A percentile compares a stretch with the other conserved stretches of the same genome.
phyloP scores from a whole-genome alignment of 2,113 vertebrate genomes.

The Zosterops hypoxanthus region DNA sequence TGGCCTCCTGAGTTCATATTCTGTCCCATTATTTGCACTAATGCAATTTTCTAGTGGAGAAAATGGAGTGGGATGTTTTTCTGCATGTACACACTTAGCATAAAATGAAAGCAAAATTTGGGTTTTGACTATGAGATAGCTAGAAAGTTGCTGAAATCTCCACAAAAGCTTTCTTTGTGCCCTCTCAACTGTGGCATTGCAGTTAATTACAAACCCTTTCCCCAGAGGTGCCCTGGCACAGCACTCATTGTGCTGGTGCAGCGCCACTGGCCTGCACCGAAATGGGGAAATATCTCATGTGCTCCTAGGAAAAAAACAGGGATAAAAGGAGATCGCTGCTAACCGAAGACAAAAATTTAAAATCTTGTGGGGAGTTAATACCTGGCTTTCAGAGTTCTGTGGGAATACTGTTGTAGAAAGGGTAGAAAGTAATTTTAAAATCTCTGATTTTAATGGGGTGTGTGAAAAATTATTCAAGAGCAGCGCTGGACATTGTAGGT shows the following conservation, averaged over 20 bases:
- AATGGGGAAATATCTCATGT: background rate
- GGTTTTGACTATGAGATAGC: background rate
- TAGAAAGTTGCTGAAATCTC: background rate
- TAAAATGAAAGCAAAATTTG: background rate
- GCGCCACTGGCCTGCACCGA: background rate
- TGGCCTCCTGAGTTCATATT: background rate
- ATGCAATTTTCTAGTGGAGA: background rate
- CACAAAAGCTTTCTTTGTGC: background rate
- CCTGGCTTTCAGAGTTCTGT: background rate
- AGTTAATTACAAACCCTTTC: background rate
- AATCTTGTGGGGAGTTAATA: background rate
- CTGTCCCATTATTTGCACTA: background rate
- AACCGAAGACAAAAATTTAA: background rate
- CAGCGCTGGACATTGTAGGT: fast-evolving
- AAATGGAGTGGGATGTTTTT: background rate
- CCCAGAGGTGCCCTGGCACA: background rate
- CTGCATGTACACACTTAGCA: background rate
- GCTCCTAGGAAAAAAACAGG: background rate
- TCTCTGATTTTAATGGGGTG: background rate
- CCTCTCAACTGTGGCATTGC: constrained; percentile 5
- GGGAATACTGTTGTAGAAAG: background rate
- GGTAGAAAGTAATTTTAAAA: background rate
- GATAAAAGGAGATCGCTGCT: background rate
- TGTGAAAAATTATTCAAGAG: background rate
- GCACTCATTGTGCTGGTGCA: background rate